Evolutionary conservation across 2,797 vertebrate species (phyloP), one percentile per base, ranked within the genome.

Genomic region (Malurus splendens): DNA sequence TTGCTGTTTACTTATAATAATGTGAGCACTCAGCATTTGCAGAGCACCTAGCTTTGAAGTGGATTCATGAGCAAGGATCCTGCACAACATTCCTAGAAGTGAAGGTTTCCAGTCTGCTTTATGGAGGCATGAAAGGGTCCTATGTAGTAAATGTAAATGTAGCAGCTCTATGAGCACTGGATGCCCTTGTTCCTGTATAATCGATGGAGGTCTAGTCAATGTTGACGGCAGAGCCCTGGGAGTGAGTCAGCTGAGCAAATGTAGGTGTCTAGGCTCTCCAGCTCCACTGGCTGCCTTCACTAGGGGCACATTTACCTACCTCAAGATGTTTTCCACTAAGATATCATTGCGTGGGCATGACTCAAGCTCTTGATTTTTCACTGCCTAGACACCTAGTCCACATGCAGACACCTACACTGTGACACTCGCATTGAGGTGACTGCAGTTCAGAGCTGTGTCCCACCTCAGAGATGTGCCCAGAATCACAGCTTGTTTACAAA

Each of bases 361-460:
- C 71, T 87, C 64, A 89, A 92, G 56, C 56, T 87, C 80, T 83
- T 90, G 77, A 81, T 92, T 95, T 90, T 93, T 84, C 81, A 88
- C 92, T 90, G 87, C 90, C 91, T 88, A 92, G 90, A 93, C 91
- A 93, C 51, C 32, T 78, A 79, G 78, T 88, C 87, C 86, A 77
- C 80, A 81, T 59, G 64, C 74, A 92, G 90, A 93, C 86, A 92
- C 90, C 90, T 88, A 91, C 72, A 4, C 2, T 33, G 57, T 3
- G 5, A 86, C 83, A 84, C 54, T 82, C 3, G 0, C 20, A 20
- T 1, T 67, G 89, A 89, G 64, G 77, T 70, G 82, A 89, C 90
- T 87, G 80, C 71, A 90, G 13, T 66, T 80, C 10, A 10, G 41
- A 83, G 74, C 71, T 39, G 52, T 3, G 6, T 76, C 67, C 42